These are phyloP conservation scores for Microctonus hyperodae DNA, from an alignment of 2,888 invertebrate genomes.

Conservation along the genomic window DNA sequence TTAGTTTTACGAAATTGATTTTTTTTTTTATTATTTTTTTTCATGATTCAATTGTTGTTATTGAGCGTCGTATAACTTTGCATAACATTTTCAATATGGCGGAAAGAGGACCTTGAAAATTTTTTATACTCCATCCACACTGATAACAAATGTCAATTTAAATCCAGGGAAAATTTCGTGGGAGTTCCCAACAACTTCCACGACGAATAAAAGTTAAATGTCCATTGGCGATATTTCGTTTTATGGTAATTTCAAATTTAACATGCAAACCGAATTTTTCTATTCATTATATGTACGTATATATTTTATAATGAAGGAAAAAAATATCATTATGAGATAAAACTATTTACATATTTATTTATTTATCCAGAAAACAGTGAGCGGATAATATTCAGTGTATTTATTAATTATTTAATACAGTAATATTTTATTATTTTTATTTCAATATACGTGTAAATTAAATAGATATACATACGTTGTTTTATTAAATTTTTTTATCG, in stretches of 20 bases:
- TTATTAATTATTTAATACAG: neutral
- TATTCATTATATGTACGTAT: neutral
- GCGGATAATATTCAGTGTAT: neutral
- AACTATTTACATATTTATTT: too few relatives aligned
- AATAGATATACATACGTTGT: neutral
- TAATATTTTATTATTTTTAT: neutral
- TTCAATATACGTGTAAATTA: too few relatives aligned
- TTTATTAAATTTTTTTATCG: neutral
- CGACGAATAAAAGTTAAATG: conserved; percentile 31
- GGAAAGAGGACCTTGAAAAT: too few relatives aligned
- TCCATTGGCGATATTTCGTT: conserved; percentile 24
- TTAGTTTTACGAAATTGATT: too few relatives aligned
- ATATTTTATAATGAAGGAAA: neutral
- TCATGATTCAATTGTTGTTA: neutral
- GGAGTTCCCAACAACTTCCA: conserved; percentile 39
- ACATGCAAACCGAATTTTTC: neutral
- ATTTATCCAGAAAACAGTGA: too few relatives aligned
- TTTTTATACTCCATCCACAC: too few relatives aligned
- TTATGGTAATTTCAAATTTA: conserved; percentile 28
- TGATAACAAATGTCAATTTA: conserved; percentile 3
- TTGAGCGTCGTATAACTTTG: neutral
- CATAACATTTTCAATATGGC: too few relatives aligned
- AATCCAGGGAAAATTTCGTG: neutral
- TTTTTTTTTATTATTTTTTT: too few relatives aligned
- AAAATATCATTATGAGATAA: too few relatives aligned